Conservation (phyloP, 2,797 vertebrate species). For the Emys orbicularis region DNA sequence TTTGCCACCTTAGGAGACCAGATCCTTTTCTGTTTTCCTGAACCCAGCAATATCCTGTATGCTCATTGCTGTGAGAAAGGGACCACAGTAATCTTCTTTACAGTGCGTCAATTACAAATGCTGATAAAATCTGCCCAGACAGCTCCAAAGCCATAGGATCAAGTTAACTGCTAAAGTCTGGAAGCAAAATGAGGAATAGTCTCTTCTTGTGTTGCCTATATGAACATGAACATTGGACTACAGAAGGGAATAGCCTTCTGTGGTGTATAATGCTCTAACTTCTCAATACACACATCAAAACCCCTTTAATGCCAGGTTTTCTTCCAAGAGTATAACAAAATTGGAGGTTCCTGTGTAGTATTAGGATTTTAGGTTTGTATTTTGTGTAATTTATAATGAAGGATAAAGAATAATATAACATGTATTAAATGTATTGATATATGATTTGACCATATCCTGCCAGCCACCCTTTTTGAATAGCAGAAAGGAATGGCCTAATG, state of each 20-base stretch:
- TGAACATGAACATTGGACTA: background rate
- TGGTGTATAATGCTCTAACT: background rate
- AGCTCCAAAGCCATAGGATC: slow-evolving; percentile 35
- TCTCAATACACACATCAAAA: background rate
- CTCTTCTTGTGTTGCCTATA: slow-evolving; percentile 17
- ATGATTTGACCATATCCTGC: too few species aligned
- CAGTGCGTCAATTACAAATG: slow-evolving; percentile 1
- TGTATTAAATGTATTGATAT: too few species aligned
- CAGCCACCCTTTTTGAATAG: too few species aligned
- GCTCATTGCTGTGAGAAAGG: background rate
- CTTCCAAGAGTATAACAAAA: background rate
- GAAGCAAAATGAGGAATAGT: slow-evolving; percentile 44
- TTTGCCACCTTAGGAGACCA: background rate
- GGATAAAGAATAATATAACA: too few species aligned
- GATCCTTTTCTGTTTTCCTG: background rate
- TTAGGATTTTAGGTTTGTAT: too few species aligned
- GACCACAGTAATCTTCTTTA: background rate
- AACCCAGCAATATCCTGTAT: background rate
- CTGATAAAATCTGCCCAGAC: slow-evolving; percentile 22
- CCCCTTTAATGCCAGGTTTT: background rate
- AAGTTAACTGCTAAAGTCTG: background rate
- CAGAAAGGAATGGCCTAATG: too few species aligned
- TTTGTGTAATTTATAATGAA: too few species aligned
- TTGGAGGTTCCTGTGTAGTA: background rate
- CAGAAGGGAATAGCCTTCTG: background rate